Base-by-base conservation (phyloP, 2,113 vertebrate species). In the Vireo altiloquus region DNA sequence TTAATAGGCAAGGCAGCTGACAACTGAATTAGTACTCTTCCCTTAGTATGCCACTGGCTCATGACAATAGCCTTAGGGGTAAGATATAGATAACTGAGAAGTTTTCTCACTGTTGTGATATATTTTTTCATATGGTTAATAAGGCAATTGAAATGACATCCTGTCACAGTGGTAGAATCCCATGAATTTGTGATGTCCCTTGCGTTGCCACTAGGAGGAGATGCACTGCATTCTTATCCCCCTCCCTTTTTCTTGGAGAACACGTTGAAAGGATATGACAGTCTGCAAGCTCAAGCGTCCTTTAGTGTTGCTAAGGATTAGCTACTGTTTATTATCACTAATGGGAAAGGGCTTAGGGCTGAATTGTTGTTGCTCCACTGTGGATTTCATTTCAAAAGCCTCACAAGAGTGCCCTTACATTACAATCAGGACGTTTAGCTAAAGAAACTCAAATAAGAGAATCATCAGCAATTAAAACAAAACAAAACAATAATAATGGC, bases 31-130 rank as follows among this genome's bases (percentile, higher is more conserved):
- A 99, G 98, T 98, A 97, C 97, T 97, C 96, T 98, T 98, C 98
- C 97, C 98, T 99, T 98, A 98, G 97, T 95, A 97, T 98, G 97
- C 98, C 98, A 98, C 98, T 98, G 99, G 98, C 98, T 99, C 98
- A 98, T 99, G 99, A 99, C 99, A 99, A 99, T 99, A 99, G 99
- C 99, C 99, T 99, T 98, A 99, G 99, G 99, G 98, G 97, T 98
- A 98, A 99, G 98, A 99, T 99, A 99, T 99, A 99, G 99, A 99
- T 98, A 98, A 98, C 98, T 97, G 97, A 96, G 98, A 98, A 98
- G 96, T 98, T 98, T 98, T 98, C 97, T 97, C 96, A 94, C 96
- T 97, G 98, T 98, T 98, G 98, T 99, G 98, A 99, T 98, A 98
- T 97, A 99, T 98, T 98, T 99, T 98, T 98, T 99, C 98, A 98